These are phyloP conservation scores for Champsocephalus gunnari DNA, from an alignment of 2,797 vertebrate genomes.

Conservation along the genomic window DNA sequence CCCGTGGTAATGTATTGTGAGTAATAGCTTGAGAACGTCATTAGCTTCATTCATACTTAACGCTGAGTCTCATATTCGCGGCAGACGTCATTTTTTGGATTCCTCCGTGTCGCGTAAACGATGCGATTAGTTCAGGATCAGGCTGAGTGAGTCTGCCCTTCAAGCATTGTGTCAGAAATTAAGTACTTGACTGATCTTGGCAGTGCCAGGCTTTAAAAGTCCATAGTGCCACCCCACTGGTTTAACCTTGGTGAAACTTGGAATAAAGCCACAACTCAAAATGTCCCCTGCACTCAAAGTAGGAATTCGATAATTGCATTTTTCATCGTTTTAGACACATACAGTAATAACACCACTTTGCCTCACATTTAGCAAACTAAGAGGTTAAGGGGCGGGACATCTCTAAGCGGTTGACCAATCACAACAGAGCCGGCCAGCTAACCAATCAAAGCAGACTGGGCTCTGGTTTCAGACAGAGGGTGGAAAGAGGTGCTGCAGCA, in stretches of 20 bases:
- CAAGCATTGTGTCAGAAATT: background rate
- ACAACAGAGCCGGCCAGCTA: too few species aligned
- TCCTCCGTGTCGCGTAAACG: background rate
- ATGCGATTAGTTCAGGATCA: background rate
- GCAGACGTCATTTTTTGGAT: conserved; percentile 14
- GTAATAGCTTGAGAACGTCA: conserved; percentile 29
- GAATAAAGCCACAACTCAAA: background rate
- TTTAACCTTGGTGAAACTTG: background rate
- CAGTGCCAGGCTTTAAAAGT: background rate
- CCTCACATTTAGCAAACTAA: too few species aligned
- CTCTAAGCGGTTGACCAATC: too few species aligned
- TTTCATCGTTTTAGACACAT: too few species aligned
- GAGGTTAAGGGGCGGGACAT: too few species aligned
- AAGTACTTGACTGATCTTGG: background rate
- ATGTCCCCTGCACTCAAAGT: background rate
- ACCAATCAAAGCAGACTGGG: too few species aligned
- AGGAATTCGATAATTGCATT: background rate
- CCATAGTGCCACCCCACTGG: too few species aligned
- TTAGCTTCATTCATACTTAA: conserved; percentile 23
- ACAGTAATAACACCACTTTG: too few species aligned
- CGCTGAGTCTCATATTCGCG: background rate
- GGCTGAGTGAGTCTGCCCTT: conserved; percentile 3
- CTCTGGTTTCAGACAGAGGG: too few species aligned
- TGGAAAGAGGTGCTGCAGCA: too few species aligned
- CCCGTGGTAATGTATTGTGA: background rate